Conservation (phyloP, 2,113 vertebrate genomes). For the Leptodactylus fuscus region DNA sequence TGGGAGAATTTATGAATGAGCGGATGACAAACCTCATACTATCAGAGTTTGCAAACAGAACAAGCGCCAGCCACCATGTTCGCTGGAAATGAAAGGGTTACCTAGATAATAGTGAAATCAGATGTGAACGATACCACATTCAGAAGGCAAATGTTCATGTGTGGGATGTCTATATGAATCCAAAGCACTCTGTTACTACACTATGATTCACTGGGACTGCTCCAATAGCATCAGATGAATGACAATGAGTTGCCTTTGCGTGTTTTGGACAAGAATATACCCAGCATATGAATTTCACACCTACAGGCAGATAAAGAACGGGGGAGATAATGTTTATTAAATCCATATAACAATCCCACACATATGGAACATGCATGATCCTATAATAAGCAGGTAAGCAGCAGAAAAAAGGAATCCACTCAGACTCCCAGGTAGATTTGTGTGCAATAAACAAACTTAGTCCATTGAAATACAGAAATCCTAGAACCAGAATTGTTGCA, state of each 20-base stretch:
- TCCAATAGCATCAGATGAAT: conserved; percentile 48
- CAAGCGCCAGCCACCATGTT: no score
- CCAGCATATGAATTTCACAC: conserved; percentile 50
- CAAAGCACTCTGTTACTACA: conserved; percentile 49
- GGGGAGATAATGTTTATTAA: background rate
- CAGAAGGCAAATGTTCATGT: conserved; percentile 26
- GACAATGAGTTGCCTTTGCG: conserved; percentile 28
- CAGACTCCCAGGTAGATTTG: background rate
- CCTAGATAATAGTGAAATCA: conserved; percentile 15
- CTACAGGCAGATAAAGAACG: conserved; percentile 10
- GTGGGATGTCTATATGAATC: conserved; percentile 47
- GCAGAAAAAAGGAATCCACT: background rate
- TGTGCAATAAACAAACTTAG: background rate
- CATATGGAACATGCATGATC: background rate
- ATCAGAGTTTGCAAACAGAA: no score
- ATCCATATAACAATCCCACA: background rate
- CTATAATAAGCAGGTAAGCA: background rate
- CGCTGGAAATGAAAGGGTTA: conserved; percentile 12
- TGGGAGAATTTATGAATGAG: background rate
- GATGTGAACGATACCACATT: conserved; percentile 22
- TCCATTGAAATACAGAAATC: no score
- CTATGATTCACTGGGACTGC: conserved; percentile 51
- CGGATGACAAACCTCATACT: background rate
- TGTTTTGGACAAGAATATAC: conserved; percentile 48
- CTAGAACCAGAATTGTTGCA: background rate